Percentiles rank a stretch among this genome's conserved stretches.
Evolutionary conservation across 64 coral and sea anemone species (phyloP).

Genomic region (Stichodactyla helianthus): DNA sequence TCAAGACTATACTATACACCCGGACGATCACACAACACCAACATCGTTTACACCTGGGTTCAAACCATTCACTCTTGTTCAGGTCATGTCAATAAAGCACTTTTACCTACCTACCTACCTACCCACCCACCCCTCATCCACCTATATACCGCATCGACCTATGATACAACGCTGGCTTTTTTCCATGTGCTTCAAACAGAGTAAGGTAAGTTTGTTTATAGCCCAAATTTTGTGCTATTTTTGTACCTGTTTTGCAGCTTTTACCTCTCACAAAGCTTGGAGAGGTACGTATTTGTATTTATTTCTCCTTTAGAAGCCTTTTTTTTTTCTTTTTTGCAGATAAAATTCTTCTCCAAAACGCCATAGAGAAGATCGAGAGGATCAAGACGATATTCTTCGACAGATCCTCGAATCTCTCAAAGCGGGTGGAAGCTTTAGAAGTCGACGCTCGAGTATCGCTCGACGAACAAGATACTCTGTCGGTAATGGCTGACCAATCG

Average conservation of each 20-base stretch:
- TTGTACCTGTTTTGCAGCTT: not conserved
- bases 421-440: not conserved
- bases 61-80: too few species aligned
- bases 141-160: not conserved
- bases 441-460: not conserved
- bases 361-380: not conserved
- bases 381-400: not conserved
- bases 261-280: not conserved
- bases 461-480: not conserved
- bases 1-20: too few species aligned
- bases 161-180: not conserved
- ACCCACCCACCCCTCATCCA: too few species aligned
- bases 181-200: not conserved
- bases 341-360: not conserved
- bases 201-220: not conserved
- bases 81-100: too few species aligned
- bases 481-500: not conserved
- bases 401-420: not conserved
- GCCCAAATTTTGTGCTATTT: not conserved
- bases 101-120: too few species aligned
- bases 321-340: too few species aligned
- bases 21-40: too few species aligned
- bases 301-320: not conserved
- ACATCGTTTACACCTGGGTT: too few species aligned
- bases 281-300: not conserved